These are phyloP conservation scores for Conopomorpha cramerella DNA, from an alignment of 1,140 invertebrate species.

Conservation along the genomic window DNA sequence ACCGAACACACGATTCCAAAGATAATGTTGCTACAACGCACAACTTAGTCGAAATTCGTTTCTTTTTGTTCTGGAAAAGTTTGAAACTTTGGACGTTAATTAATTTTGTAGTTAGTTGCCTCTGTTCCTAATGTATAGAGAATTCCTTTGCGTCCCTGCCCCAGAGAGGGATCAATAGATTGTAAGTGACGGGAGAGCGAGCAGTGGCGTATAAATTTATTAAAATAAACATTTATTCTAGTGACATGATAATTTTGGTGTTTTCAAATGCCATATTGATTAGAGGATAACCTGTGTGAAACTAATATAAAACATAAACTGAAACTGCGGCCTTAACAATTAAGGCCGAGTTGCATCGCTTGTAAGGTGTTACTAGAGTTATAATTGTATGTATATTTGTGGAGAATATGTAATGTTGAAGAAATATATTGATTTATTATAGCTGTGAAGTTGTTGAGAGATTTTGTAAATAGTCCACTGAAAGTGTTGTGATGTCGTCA, in stretches of 20 bases:
- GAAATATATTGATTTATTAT: no score
- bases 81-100: not conserved
- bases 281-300: not conserved
- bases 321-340: not conserved
- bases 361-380: constrained; percentile 22
- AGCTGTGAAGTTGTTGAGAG: constrained; percentile 14
- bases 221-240: not conserved
- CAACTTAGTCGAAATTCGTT: not conserved
- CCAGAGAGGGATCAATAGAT: no score
- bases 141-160: no score
- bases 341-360: constrained; percentile 11
- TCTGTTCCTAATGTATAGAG: not conserved
- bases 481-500: constrained; percentile 44
- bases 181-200: no score
- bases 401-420: constrained; percentile 22
- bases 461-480: constrained; percentile 40
- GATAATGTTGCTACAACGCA: not conserved
- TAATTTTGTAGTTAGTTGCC: not conserved
- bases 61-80: not conserved
- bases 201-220: not conserved
- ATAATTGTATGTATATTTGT: constrained; percentile 52
- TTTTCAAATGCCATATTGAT: constrained; percentile 9
- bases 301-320: not conserved
- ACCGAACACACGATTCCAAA: no score
- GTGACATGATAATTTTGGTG: not conserved